Conservation (phyloP, 2,113 vertebrate species). For the Cephalopterus ornatus region DNA sequence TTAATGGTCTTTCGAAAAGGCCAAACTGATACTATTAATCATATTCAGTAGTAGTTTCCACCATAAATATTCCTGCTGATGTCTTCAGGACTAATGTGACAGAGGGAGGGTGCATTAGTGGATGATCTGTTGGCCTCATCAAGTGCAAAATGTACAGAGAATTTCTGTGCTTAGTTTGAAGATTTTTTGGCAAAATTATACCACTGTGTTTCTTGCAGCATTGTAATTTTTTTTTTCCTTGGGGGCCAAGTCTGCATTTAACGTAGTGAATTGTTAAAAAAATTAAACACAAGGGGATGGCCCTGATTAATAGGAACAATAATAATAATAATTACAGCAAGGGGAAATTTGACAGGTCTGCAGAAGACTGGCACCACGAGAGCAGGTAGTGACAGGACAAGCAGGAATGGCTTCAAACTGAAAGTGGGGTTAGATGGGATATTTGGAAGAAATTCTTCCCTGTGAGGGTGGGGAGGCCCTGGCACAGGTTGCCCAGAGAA, state of each 20-base stretch:
- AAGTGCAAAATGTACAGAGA: not conserved
- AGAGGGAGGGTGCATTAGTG: not conserved
- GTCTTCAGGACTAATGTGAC: not conserved
- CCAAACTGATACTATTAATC: slow-evolving; percentile 19
- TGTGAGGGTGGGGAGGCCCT: not conserved
- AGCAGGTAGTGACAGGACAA: not conserved
- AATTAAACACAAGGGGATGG: not conserved
- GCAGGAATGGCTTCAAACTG: not conserved
- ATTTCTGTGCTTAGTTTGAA: not conserved
- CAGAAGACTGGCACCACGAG: not conserved
- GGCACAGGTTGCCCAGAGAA: not conserved
- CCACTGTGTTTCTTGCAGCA: not conserved
- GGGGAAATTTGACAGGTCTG: not conserved
- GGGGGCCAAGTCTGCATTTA: not conserved
- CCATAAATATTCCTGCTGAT: not conserved
- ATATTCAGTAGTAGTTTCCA: not conserved
- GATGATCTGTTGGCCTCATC: not conserved
- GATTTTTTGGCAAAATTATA: not conserved
- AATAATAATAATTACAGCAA: not conserved
- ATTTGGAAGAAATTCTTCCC: not conserved
- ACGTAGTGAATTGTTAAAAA: not conserved
- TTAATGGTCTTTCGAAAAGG: slow-evolving; percentile 40
- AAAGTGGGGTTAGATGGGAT: not conserved
- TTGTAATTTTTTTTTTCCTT: not conserved
- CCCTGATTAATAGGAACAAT: not conserved